phyloP scores from a whole-genome alignment of 92 coral and sea anemone species.

The Porites lobata region DNA sequence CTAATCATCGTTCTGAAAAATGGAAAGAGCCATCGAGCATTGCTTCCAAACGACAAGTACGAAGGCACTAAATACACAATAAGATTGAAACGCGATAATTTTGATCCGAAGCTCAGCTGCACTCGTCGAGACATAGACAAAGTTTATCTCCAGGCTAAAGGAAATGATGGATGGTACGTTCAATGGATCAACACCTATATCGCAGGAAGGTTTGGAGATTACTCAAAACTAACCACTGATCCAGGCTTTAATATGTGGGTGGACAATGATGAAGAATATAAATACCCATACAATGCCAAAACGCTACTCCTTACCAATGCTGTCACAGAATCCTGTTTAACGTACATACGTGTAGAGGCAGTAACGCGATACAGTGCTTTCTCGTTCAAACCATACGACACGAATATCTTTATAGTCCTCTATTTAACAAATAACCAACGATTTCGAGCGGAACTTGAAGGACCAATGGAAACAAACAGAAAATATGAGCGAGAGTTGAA shows the following conservation, averaged over 20 bases:
- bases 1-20: constrained; percentile 23
- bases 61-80: constrained; percentile 1
- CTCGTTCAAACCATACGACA: no score
- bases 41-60: not conserved
- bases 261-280: constrained; percentile 28
- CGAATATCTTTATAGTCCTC: no score
- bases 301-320: constrained; percentile 43
- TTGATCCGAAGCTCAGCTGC: constrained; percentile 19
- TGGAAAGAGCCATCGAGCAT: not conserved
- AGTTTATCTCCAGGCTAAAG: constrained; percentile 44
- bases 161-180: constrained; percentile 44
- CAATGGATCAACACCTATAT: constrained; percentile 26
- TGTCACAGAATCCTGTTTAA: constrained; percentile 36
- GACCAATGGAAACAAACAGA: no score
- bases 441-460: no score
- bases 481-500: no score
- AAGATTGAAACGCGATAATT: constrained; percentile 6
- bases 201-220: not conserved
- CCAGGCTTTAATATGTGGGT: constrained; percentile 57
- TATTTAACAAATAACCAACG: no score
- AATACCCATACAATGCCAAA: constrained; percentile 40
- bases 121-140: constrained; percentile 16
- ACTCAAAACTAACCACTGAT: constrained; percentile 41
- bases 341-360: constrained; percentile 33
- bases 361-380: no score